These are phyloP conservation scores for Pseudopodoces humilis DNA, from an alignment of 2,113 vertebrate genomes.

Conservation along the genomic window DNA sequence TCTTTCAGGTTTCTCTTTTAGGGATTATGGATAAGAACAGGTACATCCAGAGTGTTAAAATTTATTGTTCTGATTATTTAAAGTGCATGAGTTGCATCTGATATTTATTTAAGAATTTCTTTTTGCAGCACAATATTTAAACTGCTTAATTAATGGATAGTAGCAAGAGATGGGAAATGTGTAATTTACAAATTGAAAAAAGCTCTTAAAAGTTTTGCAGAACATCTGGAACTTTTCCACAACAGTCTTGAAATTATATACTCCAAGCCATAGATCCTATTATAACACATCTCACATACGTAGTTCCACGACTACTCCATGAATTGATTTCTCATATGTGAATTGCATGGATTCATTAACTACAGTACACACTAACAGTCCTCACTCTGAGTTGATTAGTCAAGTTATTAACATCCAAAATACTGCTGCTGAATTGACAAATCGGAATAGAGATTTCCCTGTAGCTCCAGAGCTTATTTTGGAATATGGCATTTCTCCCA, in stretches of 20 bases:
- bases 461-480: background rate
- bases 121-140: conserved; percentile 10
- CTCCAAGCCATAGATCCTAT: background rate
- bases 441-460: background rate
- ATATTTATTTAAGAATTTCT: background rate
- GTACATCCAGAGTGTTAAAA: background rate
- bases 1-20: background rate
- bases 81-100: background rate
- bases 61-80: background rate
- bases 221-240: conserved; percentile 51
- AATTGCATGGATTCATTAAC: background rate
- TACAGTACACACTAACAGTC: background rate
- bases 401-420: background rate
- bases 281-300: background rate
- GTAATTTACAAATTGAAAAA: conserved; percentile 39
- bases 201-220: conserved; percentile 35
- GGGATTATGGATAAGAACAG: background rate
- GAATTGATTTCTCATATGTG: background rate
- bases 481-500: background rate
- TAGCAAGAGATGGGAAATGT: background rate
- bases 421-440: background rate
- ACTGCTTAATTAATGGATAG: background rate
- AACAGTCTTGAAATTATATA: background rate
- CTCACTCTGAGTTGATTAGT: background rate
- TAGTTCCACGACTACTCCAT: background rate